phyloP scores from a whole-genome alignment of 2,888 invertebrate species.

The Leptothorax acervorum region DNA sequence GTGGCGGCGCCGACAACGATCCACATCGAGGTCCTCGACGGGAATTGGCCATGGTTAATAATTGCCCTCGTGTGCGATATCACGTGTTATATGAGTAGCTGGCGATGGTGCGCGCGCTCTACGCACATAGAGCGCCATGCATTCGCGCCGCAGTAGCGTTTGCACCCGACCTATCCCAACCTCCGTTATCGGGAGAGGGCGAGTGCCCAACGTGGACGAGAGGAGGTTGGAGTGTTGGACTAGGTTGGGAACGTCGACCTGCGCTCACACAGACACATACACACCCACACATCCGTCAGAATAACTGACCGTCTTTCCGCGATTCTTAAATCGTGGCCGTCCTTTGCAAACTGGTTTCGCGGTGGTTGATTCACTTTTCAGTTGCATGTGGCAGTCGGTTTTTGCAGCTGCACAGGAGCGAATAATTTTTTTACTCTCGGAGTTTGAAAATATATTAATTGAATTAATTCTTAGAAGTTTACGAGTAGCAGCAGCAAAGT shows the following conservation, averaged over 20 bases:
- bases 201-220: slow-evolving; percentile 63
- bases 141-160: slow-evolving; percentile 62
- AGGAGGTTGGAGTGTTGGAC: slow-evolving; percentile 51
- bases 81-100: slow-evolving; percentile 53
- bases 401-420: not conserved
- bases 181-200: slow-evolving; percentile 79
- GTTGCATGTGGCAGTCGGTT: not conserved
- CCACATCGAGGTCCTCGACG: slow-evolving; percentile 32
- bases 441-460: not conserved
- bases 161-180: slow-evolving; percentile 80
- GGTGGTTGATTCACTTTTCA: not conserved
- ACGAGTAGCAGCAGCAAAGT: not conserved
- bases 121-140: slow-evolving; percentile 44
- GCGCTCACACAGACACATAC: not conserved
- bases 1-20: slow-evolving; percentile 37
- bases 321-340: not conserved
- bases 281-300: not conserved
- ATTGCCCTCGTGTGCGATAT: slow-evolving; percentile 61
- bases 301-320: slow-evolving; percentile 31
- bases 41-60: slow-evolving; percentile 62
- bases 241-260: slow-evolving; percentile 65
- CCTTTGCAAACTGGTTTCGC: not conserved
- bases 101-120: slow-evolving; percentile 37
- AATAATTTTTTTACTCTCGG: not conserved
- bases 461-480: not conserved